Base-by-base conservation (phyloP, 2,888 invertebrate genomes). In the Pterobdella sp. region DNA sequence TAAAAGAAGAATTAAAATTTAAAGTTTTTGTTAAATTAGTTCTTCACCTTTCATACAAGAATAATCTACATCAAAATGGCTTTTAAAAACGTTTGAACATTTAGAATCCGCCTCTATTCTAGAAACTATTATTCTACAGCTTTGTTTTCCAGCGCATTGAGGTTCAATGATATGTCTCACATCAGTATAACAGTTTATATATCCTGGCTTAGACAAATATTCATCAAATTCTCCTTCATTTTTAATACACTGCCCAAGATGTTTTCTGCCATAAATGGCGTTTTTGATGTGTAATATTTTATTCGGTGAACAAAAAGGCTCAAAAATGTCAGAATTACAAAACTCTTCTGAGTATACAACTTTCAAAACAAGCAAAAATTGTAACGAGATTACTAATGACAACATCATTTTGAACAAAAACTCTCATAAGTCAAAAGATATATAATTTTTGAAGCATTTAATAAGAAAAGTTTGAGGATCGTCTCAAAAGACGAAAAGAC, bases 91-190 rank as follows among this genome's bases (percentile, higher is more conserved):
- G n/a, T 63, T 71, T n/a, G 52, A 60, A 35, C 71, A 71, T 22
- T 22, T 52, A 26, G 71, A 35, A 34, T 60, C 63, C 34, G 37
- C 63, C 36, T 71, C 63, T 29, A 71, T 60, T 34, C 56, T 56
- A 18, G 71, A 32, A 2, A 73, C 73, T 22, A 36, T 7, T 37
- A 73, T 35, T 56, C 69, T 69, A 31, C 73, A 73, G n/a, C 34
- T 34, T 42, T 60, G 22, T 49, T 73, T 68, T 37, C 73, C 73
- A n/a, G 73, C 42, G 42, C 73, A 73, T 14, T 69, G 56, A 14
- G 26, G 68, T 37, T 63, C 73, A 29, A 73, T 36, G 14, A 60
- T 71, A 36, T 56, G 52, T 22, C 63, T 71, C 18, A 73, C 73
- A 35, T 73, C 73, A 22, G 42, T 36, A 26, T 60, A 69, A 64